Percentiles rank a stretch among this genome's conserved stretches.
These are phyloP conservation scores for Cinclus mexicanus DNA, from an alignment of 2,113 vertebrate species.

Conservation along the genomic window DNA sequence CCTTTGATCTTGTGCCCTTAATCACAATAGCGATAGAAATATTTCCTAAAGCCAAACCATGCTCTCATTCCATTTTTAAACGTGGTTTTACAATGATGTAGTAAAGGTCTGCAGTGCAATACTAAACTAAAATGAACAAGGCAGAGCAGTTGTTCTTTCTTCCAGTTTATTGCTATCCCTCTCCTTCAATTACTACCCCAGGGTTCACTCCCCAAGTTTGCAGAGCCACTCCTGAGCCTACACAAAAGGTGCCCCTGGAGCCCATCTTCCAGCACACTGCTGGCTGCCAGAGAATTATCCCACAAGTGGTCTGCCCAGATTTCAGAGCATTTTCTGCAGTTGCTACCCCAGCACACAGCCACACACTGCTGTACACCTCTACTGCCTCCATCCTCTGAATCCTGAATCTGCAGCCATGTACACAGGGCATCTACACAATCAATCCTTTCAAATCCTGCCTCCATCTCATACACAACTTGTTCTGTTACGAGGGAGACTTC, in stretches of 20 bases:
- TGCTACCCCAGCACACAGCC: rapidly evolving
- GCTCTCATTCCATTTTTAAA: constrained; percentile 44
- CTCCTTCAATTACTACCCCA: neutral
- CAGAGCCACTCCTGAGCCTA: neutral
- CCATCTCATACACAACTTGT: neutral
- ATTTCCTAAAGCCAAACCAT: constrained; percentile 56
- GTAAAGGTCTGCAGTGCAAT: neutral
- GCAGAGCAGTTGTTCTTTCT: neutral
- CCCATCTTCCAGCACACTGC: neutral
- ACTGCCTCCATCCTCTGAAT: neutral
- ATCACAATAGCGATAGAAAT: constrained; percentile 26
- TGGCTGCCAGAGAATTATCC: neutral
- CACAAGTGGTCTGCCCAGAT: neutral
- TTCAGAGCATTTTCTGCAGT: neutral
- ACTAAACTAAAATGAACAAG: neutral
- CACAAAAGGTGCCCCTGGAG: neutral
- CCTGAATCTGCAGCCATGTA: neutral
- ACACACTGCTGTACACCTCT: rapidly evolving
- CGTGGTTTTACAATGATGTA: constrained; percentile 23
- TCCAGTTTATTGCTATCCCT: neutral
- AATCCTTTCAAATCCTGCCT: neutral
- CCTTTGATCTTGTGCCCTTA: constrained; percentile 56
- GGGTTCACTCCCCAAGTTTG: neutral
- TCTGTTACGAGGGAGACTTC: neutral
- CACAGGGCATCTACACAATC: neutral